Conservation (phyloP, 2,797 vertebrate species). For the Novumbra hubbsi region DNA sequence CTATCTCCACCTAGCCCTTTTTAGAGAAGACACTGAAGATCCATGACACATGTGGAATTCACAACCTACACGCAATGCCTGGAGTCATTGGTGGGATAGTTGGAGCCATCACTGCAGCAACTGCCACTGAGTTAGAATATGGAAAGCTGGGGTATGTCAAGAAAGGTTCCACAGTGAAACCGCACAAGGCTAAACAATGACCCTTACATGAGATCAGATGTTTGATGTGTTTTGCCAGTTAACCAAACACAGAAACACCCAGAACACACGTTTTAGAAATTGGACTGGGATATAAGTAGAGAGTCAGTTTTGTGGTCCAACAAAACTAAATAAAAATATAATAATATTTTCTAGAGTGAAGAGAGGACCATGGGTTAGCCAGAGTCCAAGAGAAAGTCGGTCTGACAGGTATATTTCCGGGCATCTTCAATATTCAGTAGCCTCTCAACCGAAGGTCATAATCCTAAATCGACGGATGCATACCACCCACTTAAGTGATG, state of each 20-base stretch:
- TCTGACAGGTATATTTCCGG: no score
- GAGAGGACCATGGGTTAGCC: no score
- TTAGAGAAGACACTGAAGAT: conserved; percentile 82
- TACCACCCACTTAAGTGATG: no score
- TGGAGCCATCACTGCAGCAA: conserved; percentile 87
- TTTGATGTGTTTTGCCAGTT: background rate
- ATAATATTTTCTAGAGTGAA: no score
- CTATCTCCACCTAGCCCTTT: conserved; percentile 76
- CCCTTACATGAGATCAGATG: background rate
- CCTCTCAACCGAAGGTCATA: no score
- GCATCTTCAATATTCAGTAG: no score
- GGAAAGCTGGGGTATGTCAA: conserved; percentile 79
- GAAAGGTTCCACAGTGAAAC: background rate
- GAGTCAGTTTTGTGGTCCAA: no score
- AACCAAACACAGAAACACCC: background rate
- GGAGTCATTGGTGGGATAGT: conserved; percentile 89
- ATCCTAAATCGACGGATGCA: no score
- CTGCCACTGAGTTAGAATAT: conserved; percentile 75
- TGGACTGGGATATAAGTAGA: no score
- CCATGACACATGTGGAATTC: conserved; percentile 94
- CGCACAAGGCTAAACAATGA: background rate
- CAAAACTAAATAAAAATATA: no score
- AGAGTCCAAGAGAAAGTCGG: no score
- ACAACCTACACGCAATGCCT: conserved; percentile 92
- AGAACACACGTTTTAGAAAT: background rate